phyloP scores from a whole-genome alignment of 2,888 invertebrate species.

The Neoaliturus tenellus region DNA sequence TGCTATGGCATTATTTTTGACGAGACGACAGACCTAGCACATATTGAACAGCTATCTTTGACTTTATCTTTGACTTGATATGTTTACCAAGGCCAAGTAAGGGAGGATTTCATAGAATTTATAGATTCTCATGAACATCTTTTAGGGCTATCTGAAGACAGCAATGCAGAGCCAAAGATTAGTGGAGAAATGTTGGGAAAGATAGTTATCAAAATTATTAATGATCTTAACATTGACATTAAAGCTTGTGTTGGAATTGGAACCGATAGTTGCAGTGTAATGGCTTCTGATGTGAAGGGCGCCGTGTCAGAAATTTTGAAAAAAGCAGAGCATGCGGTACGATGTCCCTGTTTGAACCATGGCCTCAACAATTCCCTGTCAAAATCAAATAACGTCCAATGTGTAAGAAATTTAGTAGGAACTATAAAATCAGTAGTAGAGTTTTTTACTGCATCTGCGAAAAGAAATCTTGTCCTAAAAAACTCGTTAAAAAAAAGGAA shows the following conservation, averaged over 20 bases:
- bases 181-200: constrained; percentile 37
- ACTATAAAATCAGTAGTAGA: constrained; percentile 40
- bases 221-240: constrained; percentile 13
- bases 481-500: constrained; percentile 58
- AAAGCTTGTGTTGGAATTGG: constrained; percentile 19
- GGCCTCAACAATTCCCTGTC: constrained; percentile 42
- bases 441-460: constrained; percentile 45
- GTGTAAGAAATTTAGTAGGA: constrained; percentile 39
- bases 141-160: not conserved
- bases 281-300: constrained; percentile 33
- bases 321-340: constrained; percentile 18
- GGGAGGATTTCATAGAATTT: constrained; percentile 31
- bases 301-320: constrained; percentile 22
- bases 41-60: constrained; percentile 1
- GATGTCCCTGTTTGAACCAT: constrained; percentile 46
- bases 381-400: constrained; percentile 34
- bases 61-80: not conserved
- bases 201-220: constrained; percentile 35
- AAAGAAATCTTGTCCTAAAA: constrained; percentile 22
- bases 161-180: constrained; percentile 12
- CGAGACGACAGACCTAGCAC: not conserved
- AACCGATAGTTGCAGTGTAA: constrained; percentile 47
- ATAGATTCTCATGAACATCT: constrained; percentile 33
- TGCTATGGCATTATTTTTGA: constrained; percentile 42
- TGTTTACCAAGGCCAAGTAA: too few relatives aligned